Evolutionary conservation across 2,113 vertebrate species (phyloP), one percentile per base, ranked within the genome.

Genomic region (Nannospalax galili): DNA sequence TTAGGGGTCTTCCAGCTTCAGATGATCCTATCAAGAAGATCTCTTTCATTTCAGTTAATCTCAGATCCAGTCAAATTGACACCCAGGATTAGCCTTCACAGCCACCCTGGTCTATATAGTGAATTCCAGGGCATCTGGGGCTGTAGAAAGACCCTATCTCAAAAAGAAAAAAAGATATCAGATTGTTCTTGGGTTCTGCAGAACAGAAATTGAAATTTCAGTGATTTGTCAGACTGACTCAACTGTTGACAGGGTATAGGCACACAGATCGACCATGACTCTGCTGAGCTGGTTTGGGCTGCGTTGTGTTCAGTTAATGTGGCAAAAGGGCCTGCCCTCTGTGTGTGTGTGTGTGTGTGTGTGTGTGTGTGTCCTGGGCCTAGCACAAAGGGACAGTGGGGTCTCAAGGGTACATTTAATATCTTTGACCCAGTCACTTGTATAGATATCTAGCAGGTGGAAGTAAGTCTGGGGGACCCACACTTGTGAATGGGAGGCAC

Each of bases 261-360:
- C 6, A 17, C n/a, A 58, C 35, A 24, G 12, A 1, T 86, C 60
- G 42, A 5, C 22, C 0, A 0, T 0, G 17, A 70, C 80, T 52
- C 0, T 0, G 19, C 3, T 7, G 62, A 56, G 16, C 8, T 7
- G 3, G 19, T 7, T 84, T n/a, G 37, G 78, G 42, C 42, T 67
- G 19, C 3, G 0, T n/a, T 0, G 0, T 77, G 40, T 8, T 9
- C 7, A 5, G 48, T 45, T 5, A 15, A 64, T 9, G 32, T n/a
- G 5, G 58, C 0, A 3, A 60, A 20, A 30, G 6, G 2, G 45
- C 32, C 62, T 40, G 20, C 15, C 86, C 45, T 1, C 32, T 9
- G 4, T 17, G 15, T 4, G 3, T 32, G 62, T 12, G 8, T 58
- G 9, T 58, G 58, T 17, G 16, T 58, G 58, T 17, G 16, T 4